These are phyloP conservation scores for Xenus cinereus DNA, from an alignment of 2,113 vertebrate genomes.

Conservation along the genomic window DNA sequence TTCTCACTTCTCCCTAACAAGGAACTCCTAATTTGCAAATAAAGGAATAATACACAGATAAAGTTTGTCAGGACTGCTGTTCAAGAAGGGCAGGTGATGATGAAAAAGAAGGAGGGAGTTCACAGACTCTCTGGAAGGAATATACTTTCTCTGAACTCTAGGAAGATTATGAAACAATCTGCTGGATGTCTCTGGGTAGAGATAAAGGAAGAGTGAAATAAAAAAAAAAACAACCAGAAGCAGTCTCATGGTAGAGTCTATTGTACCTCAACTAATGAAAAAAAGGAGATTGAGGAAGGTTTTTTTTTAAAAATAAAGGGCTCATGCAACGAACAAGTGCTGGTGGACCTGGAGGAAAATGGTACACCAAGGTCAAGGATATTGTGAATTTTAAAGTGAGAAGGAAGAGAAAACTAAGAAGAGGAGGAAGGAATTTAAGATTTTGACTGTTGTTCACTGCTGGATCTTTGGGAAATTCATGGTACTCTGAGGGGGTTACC, in stretches of 20 bases:
- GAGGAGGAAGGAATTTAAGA: neutral
- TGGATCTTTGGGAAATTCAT: neutral
- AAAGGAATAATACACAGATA: neutral
- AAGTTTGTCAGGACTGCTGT: neutral
- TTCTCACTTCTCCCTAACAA: neutral
- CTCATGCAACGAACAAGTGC: neutral
- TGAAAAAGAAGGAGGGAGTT: neutral
- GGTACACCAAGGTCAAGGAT: neutral
- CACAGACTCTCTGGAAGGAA: neutral
- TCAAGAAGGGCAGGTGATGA: neutral
- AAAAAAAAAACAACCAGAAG: slow-evolving; percentile 20
- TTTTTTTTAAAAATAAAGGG: neutral
- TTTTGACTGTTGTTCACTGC: neutral
- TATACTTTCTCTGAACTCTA: neutral
- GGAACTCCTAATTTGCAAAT: neutral
- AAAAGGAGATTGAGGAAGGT: neutral
- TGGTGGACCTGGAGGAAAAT: neutral
- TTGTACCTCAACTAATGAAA: neutral
- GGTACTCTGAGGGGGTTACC: neutral
- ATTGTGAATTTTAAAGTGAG: neutral
- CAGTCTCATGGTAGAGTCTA: neutral
- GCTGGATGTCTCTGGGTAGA: slow-evolving; percentile 31
- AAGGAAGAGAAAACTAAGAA: neutral
- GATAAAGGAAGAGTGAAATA: slow-evolving; percentile 34
- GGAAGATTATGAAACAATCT: slow-evolving; percentile 40